Evolutionary conservation across 2,797 vertebrate species (phyloP), one percentile per base, ranked within the genome.

Genomic region (Crocodylus rhombifer): DNA sequence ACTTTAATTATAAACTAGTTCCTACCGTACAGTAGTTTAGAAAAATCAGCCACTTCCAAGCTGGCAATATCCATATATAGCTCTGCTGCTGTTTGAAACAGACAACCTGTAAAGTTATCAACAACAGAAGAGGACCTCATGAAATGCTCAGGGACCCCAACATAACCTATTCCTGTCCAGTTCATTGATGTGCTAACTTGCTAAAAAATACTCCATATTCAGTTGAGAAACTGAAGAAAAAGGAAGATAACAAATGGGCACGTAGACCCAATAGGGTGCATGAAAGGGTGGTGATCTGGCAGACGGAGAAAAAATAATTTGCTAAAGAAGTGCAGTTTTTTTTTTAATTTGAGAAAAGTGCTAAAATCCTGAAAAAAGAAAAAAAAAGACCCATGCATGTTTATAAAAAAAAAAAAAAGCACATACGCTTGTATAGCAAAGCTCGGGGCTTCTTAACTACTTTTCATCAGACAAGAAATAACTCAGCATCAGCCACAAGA

Each of bases 41-140:
- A 96, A 95, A 94, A 94, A 94, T 91, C 96, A 93, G 94, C 94
- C 1, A 80, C 91, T 95, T 97, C 96, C 95, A 96, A 96, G 93
- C 86, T 95, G 90, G 95, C 88, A 95, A 92, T 94, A 95, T 95
- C 93, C 94, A 95, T 94, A 95, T 91, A 92, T 93, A 96, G 89
- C 86, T 95, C 95, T 92, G 93, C 96, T 97, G 95, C 94, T 96
- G 94, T 95, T 96, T 96, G 93, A 97, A 97, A 95, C 94, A 97
- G 97, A 95, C 94, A 97, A 97, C 95, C 97, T 96, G 95, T 96
- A 97, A 97, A 97, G 94, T 96, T 96, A 97, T 90, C 96, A 95
- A 96, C 94, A 97, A 96, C 95, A 97, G 96, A 97, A 96, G 96
- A 97, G 91, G 96, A 97, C 96, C 97, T 97, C 97, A 97, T 95